Evolutionary conservation across 2,113 vertebrate species (phyloP).

Genomic region (Nematolebias whitei): DNA sequence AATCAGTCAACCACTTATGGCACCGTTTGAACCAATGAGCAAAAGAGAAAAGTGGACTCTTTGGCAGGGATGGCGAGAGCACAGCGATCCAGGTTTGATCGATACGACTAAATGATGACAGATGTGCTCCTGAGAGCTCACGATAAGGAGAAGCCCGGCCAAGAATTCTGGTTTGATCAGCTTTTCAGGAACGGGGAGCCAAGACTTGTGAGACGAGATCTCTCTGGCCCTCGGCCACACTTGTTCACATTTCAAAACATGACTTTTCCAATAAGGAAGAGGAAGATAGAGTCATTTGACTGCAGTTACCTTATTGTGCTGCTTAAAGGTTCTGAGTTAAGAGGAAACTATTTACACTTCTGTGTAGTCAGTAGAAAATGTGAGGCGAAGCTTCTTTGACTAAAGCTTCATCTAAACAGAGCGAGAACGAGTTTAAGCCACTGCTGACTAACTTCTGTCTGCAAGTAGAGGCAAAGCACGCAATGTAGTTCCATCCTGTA

Average conservation of each 20-base stretch:
- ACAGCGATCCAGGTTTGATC: too few species aligned
- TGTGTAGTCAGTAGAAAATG: conserved; percentile 21
- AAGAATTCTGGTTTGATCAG: conserved; percentile 41
- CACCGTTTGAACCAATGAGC: conserved; percentile 3
- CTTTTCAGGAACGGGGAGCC: conserved; percentile 34
- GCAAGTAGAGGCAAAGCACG: conserved; percentile 12
- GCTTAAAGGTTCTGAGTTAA: conserved; percentile 10
- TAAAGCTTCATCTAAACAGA: background rate
- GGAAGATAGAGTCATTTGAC: conserved; percentile 19
- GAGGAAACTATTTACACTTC: conserved; percentile 21
- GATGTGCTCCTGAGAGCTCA: conserved; percentile 49
- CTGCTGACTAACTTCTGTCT: conserved; percentile 23
- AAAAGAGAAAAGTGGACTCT: background rate
- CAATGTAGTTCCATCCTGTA: conserved; percentile 53
- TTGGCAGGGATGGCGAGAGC: conserved; percentile 22
- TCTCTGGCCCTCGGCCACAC: conserved; percentile 22
- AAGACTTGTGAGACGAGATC: conserved; percentile 15
- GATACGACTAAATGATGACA: conserved; percentile 59
- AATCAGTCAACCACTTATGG: conserved; percentile 3
- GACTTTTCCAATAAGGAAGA: conserved; percentile 22
- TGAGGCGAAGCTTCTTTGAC: background rate
- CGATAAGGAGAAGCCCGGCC: conserved; percentile 26
- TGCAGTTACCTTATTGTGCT: conserved; percentile 15
- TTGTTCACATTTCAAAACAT: conserved; percentile 19
- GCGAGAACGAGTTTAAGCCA: conserved; percentile 14